phyloP scores from a whole-genome alignment of 2,113 vertebrate species.

The Daboia siamensis region DNA sequence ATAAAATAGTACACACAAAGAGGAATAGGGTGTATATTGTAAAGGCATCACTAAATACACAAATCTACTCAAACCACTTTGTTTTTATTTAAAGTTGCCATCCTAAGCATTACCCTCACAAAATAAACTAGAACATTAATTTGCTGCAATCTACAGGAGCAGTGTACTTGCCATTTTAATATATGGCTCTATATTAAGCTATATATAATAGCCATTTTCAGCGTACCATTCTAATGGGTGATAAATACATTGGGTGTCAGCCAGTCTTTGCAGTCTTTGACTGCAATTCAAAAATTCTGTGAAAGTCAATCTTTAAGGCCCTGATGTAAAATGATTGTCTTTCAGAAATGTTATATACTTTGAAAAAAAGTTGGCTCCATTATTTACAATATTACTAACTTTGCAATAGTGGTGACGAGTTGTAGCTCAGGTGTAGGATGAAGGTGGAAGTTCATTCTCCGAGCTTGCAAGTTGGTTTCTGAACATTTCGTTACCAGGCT shows the following conservation, averaged over 20 bases:
- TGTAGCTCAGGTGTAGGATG: too few relatives aligned
- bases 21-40: neutral
- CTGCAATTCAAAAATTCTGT: neutral
- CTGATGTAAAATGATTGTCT: neutral
- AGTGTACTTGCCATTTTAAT: neutral
- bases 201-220: neutral
- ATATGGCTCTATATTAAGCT: neutral
- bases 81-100: neutral
- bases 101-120: neutral
- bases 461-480: too few relatives aligned
- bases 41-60: neutral
- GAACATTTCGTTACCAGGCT: too few relatives aligned
- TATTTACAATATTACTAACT: neutral
- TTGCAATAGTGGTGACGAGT: too few relatives aligned
- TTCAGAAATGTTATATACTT: neutral
- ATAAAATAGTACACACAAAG: neutral
- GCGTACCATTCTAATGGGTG: neutral
- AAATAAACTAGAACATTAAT: neutral
- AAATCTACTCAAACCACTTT: neutral
- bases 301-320: neutral
- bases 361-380: neutral
- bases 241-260: neutral
- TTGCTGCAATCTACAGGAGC: neutral
- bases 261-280: neutral
- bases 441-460: too few relatives aligned